Evolutionary conservation across 2,888 invertebrate genomes (phyloP).

Genomic region (Drosophila stalkeri): DNA sequence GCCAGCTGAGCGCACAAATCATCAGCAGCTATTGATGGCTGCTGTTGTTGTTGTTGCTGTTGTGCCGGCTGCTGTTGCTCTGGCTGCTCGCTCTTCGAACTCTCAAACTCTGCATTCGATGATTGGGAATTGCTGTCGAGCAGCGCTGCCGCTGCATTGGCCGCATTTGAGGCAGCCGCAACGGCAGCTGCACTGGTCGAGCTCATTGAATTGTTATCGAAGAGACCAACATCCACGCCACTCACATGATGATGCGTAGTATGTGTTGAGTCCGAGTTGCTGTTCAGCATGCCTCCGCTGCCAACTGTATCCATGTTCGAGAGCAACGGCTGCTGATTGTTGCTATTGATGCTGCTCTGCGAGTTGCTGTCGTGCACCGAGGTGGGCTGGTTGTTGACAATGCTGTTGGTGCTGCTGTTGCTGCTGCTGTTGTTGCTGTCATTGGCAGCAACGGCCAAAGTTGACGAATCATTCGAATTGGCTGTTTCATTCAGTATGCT

Average conservation of each 20-base stretch:
- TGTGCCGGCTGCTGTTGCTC: constrained; percentile 22
- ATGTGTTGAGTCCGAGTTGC: constrained; percentile 81
- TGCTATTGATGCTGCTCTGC: constrained; percentile 84
- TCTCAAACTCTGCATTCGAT: constrained; percentile 73
- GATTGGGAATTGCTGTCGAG: constrained; percentile 83
- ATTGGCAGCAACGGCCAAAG: constrained; percentile 82
- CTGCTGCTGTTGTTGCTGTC: constrained; percentile 84
- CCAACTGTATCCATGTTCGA: constrained; percentile 65
- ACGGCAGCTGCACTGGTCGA: constrained; percentile 78
- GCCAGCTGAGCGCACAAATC: constrained; percentile 45
- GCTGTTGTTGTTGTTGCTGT: neutral
- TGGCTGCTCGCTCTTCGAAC: constrained; percentile 39
- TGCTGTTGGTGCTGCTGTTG: constrained; percentile 84
- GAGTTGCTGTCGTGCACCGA: constrained; percentile 85
- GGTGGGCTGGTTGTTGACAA: constrained; percentile 85
- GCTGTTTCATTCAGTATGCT: constrained; percentile 83
- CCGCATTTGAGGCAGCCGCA: constrained; percentile 70
- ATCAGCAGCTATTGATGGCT: constrained; percentile 18
- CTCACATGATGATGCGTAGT: constrained; percentile 64
- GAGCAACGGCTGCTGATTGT: constrained; percentile 78
- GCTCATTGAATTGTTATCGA: constrained; percentile 83
- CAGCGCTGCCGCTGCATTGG: constrained; percentile 78
- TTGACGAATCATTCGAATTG: constrained; percentile 85
- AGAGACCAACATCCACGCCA: constrained; percentile 75
- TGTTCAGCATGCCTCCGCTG: constrained; percentile 71